Percentiles rank a stretch among this genome's conserved stretches.
These are phyloP conservation scores for Calosoma granatense DNA, from an alignment of 1,140 invertebrate species.

Conservation along the genomic window DNA sequence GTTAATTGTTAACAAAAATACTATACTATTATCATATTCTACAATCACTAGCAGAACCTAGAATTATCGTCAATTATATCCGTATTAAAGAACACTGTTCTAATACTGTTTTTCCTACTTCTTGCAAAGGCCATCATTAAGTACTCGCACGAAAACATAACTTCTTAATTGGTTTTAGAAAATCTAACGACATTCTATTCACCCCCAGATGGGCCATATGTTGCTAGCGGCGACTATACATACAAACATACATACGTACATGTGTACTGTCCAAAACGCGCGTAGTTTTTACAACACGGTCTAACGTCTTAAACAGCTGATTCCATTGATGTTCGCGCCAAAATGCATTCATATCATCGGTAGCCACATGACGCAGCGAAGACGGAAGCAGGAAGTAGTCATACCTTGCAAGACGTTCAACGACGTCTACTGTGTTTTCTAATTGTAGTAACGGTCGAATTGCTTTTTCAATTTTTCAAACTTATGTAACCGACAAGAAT, in stretches of 20 bases:
- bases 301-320: background rate
- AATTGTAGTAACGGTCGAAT: background rate
- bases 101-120: too few species aligned
- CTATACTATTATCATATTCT: too few species aligned
- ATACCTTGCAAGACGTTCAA: background rate
- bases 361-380: background rate
- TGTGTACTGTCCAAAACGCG: too few species aligned
- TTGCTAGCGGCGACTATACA: background rate
- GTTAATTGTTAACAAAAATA: too few species aligned
- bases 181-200: background rate
- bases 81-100: too few species aligned
- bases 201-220: background rate
- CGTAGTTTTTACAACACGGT: too few species aligned
- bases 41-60: too few species aligned
- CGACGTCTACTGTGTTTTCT: background rate
- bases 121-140: too few species aligned
- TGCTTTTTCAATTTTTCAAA: background rate
- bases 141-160: too few species aligned
- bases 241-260: background rate
- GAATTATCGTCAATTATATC: too few species aligned
- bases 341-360: background rate
- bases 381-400: background rate
- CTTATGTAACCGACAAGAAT: too few species aligned
- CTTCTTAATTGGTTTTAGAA: background rate
- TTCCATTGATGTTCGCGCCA: background rate